Percentiles rank a stretch among this genome's conserved stretches.
Conservation (phyloP, 2,113 vertebrate species). For the rat (Rattus norvegicus) region GRCr8 NC_086033.1:76563501-76564000, state of each 20-base stretch:
- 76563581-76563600: background rate
- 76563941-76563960: constrained; percentile 7
- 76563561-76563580: constrained; percentile 37
- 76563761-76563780: constrained; percentile 32
- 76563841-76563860: constrained; percentile 23
- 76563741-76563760: constrained; percentile 47
- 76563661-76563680: background rate
- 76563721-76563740: constrained; percentile 54
- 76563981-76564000: background rate
- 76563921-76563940: background rate
- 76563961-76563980: background rate
- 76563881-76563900: constrained; percentile 31
- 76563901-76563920: background rate
- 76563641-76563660: constrained; percentile 7
- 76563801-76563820: background rate
- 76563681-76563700: background rate
- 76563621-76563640: background rate
- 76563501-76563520: background rate
- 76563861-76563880: constrained; percentile 11
- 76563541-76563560: constrained; percentile 11
- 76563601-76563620: background rate
- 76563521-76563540: constrained; percentile 2
- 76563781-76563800: constrained; percentile 56
- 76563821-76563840: constrained; percentile 26
- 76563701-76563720: constrained; percentile 52